Evolutionary conservation across 2,888 invertebrate genomes (phyloP), one percentile per base, ranked within the genome.

Genomic region (Colletes collaris): DNA sequence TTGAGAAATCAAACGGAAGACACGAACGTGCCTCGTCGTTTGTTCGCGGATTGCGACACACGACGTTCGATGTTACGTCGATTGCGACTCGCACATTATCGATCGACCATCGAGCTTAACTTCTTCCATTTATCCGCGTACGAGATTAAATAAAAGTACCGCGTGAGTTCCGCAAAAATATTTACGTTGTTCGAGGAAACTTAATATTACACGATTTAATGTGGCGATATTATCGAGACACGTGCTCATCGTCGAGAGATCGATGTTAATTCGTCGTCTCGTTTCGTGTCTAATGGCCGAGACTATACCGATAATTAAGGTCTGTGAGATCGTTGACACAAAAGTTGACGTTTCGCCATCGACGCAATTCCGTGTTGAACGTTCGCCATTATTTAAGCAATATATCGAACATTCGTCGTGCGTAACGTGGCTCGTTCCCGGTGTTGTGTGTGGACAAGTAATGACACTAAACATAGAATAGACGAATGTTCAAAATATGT

Each of bases 1-100:
- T 86, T 84, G 78, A 70, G 86, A 86, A 80, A 86, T 76, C 76
- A 80, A 80, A 82, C 82, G 82, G 78, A 82, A 86, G 83, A 83
- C 75, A 27, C 58, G 76, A 75, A 81, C 83, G 84, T 81, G 70
- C 59, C 58, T 55, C 56, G 56, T 56, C 71, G 71, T 76, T 85
- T 58, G 72, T 81, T 86, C 69, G 70, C 55, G 8, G 40, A 80
- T 85, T 82, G 68, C 78, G 67, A 80, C 77, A 85, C 74, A 56
- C 49, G 13, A 4, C 6, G 40, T 44, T 55, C 58, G 50, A 37
- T 19, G 58, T 75, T 80, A 66, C 75, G 62, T 68, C 73, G 60
- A 69, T 79, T 79, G 37, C 62, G 60, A 11, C 55, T 78, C 35
- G 46, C 37, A 37, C 35, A 35, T 68, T 65, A 65, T 76, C 64